Evolutionary conservation across 1,140 invertebrate genomes (phyloP), one percentile per base, ranked within the genome.

Genomic region (Octopus bimaculoides): DNA sequence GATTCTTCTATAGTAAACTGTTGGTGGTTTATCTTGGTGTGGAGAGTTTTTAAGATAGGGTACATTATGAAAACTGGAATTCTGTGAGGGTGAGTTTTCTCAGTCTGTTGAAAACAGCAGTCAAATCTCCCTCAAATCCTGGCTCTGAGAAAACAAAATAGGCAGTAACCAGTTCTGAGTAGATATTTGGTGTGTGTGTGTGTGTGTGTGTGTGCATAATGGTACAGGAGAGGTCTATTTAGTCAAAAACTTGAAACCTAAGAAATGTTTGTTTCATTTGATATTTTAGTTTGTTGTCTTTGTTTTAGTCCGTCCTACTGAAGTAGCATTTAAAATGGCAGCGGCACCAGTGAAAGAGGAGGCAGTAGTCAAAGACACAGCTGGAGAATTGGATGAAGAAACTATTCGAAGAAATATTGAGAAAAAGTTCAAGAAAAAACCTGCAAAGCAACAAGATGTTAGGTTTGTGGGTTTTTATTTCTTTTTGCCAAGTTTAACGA

Each of bases 381-480:
- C 17, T 71, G 86, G 83, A 52, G 83, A 81, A 53, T 76, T 88
- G 7, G 85, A 86, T 80, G 84, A 87, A 76, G 85, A 85, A 56
- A 87, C 83, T 6, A 81, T 87, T 0, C 78, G 75, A 17, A 85
- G 80, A 78, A 88, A 87, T 81, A 84, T 82, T 66, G 84, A 85
- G 77, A 71, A 83, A 75, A 79, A 84, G 12, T 85, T 84, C 80
- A 82, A 75, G 75, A 78, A 61, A 82, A 83, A 76, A 77, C 74
- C 71, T 56, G 82, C 78, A 75, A 83, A 82, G 26, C 56, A 26
- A 78, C 41, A 20, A 17, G 74, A 77, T 41, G 52, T 7, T 41
- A 52, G 53, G 53, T 54, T 75, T 52, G 8, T 75, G 41, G 17
- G 26, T 1, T 75, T 75, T 14, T 26, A 10, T 75, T 26, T 75